Evolutionary conservation across 2,113 vertebrate species (phyloP).

Genomic region (Cochlearius cochlearius): DNA sequence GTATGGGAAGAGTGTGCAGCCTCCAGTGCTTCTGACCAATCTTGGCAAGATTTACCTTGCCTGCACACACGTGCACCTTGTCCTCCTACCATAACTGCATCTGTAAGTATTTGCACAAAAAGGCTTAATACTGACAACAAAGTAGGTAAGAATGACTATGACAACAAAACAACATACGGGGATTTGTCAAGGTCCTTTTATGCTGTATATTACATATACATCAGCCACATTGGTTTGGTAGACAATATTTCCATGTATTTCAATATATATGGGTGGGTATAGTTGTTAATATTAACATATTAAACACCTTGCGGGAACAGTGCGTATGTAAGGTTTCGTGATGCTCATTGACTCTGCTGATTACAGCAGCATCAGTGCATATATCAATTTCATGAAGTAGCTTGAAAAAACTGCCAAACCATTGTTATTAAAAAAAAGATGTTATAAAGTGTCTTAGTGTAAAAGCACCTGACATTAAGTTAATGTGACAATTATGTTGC

Average conservation of each 20-base stretch:
- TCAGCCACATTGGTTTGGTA: not conserved
- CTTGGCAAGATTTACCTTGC: not conserved
- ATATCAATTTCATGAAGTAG: not conserved
- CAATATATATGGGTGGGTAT: not conserved
- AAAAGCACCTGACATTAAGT: not conserved
- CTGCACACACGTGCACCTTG: not conserved
- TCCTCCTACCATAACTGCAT: not conserved
- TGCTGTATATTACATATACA: not conserved
- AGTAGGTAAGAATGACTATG: not conserved
- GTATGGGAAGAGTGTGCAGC: not conserved
- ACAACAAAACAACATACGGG: not conserved
- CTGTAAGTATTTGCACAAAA: not conserved
- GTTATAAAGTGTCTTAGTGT: not conserved
- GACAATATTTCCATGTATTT: not conserved
- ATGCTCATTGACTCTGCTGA: not conserved
- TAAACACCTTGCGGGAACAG: not conserved
- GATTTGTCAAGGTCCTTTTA: not conserved
- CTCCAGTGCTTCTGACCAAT: not conserved
- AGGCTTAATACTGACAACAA: not conserved
- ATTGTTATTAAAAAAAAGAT: not conserved
- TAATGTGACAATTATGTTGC: not conserved
- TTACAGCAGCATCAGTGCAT: not conserved
- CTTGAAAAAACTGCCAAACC: not conserved
- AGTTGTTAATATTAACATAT: not conserved
- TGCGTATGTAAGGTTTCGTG: not conserved